Conservation (phyloP, 2,113 vertebrate genomes). For the Oncorhynchus clarkii region DNA sequence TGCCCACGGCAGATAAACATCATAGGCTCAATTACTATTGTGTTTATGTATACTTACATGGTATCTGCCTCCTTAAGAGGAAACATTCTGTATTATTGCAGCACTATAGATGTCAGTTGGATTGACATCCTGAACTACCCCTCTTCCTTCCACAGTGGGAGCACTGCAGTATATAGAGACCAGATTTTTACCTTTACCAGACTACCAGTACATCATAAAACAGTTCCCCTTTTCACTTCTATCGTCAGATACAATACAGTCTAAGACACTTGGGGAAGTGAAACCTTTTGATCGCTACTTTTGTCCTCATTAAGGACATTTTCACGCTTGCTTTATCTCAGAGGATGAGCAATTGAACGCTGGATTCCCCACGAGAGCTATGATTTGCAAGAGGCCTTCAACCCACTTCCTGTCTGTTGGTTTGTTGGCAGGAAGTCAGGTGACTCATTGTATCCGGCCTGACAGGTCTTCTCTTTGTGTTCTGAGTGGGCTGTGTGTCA, state of each 20-base stretch:
- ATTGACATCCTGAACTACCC: not conserved
- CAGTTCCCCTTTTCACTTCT: not conserved
- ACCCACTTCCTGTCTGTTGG: slow-evolving; percentile 70
- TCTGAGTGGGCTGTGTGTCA: slow-evolving; percentile 37
- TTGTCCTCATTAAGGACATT: slow-evolving; percentile 6
- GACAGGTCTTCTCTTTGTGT: slow-evolving; percentile 31
- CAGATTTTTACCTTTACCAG: not conserved
- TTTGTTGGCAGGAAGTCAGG: slow-evolving; percentile 70
- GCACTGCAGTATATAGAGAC: not conserved
- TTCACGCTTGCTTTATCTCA: slow-evolving; percentile 32
- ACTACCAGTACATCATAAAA: not conserved
- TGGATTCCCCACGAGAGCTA: slow-evolving; percentile 29
- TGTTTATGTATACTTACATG: not conserved
- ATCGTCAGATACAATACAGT: not conserved
- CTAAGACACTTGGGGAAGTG: not conserved
- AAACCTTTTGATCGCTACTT: not conserved
- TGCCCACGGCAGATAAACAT: not conserved
- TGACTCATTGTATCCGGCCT: slow-evolving; percentile 63
- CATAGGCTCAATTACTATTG: not conserved
- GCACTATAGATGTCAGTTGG: no score
- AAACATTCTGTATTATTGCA: no score
- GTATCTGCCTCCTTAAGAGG: not conserved
- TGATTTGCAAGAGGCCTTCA: slow-evolving; percentile 49
- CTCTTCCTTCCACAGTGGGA: not conserved
- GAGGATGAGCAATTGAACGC: slow-evolving; percentile 22